A percentile compares a stretch with the other conserved stretches of the same genome.
Evolutionary conservation across 2,797 vertebrate genomes (phyloP).

Genomic region (Rhinophrynus dorsalis): DNA sequence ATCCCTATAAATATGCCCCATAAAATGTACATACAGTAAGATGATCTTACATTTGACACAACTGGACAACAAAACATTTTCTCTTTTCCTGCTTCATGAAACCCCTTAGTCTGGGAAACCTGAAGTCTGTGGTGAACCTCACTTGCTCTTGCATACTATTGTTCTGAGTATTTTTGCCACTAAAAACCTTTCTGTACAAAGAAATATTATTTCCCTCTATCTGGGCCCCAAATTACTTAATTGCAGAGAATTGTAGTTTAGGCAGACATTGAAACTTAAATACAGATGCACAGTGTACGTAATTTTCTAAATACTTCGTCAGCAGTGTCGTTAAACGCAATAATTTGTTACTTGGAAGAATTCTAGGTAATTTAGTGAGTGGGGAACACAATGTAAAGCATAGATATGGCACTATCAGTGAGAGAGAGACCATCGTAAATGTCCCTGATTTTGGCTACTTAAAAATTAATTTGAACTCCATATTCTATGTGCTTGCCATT

Average conservation of each 20-base stretch:
- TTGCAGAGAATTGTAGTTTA: slow-evolving; percentile 30
- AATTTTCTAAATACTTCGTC: slow-evolving; percentile 32
- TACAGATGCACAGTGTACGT: slow-evolving; percentile 14
- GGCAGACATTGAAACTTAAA: slow-evolving; percentile 18
- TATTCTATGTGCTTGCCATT: too few relatives aligned
- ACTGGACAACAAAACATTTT: not conserved
- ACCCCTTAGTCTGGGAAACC: not conserved
- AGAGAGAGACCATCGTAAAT: too few relatives aligned
- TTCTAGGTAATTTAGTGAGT: slow-evolving; percentile 32
- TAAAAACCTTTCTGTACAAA: slow-evolving; percentile 28
- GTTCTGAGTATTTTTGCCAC: slow-evolving; percentile 15
- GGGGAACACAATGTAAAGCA: slow-evolving; percentile 22
- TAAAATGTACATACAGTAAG: too few relatives aligned
- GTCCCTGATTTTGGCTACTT: too few relatives aligned
- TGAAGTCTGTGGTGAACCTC: slow-evolving; percentile 11
- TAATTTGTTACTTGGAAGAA: slow-evolving; percentile 27
- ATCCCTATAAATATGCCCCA: too few relatives aligned
- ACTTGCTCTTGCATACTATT: slow-evolving; percentile 13
- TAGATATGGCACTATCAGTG: slow-evolving; percentile 24
- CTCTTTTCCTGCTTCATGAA: not conserved
- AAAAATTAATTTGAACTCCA: too few relatives aligned
- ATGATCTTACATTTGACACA: too few relatives aligned
- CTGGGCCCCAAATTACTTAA: slow-evolving; percentile 39
- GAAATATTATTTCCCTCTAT: slow-evolving; percentile 5
- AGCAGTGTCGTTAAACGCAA: slow-evolving; percentile 30